phyloP scores from a whole-genome alignment of 2,113 vertebrate species.

The Bettongia penicillata region DNA sequence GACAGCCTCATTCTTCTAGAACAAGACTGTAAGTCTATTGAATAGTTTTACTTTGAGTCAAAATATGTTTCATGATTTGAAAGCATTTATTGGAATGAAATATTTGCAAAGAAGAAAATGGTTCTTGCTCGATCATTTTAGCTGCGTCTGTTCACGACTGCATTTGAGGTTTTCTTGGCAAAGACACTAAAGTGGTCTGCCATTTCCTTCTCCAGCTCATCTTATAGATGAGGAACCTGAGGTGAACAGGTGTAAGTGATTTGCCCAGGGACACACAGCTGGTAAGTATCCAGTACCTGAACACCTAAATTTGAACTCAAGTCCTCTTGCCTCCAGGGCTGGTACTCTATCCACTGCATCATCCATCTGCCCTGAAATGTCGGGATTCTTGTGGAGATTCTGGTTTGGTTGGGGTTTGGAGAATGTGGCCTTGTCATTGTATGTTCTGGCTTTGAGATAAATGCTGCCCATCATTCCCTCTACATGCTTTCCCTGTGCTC shows the following conservation, averaged over 20 bases:
- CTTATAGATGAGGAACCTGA: too few relatives aligned
- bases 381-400: background rate
- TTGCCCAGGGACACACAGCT: too few relatives aligned
- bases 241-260: too few relatives aligned
- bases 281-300: too few relatives aligned
- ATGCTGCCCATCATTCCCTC: too few relatives aligned
- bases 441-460: too few relatives aligned
- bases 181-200: too few relatives aligned
- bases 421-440: background rate
- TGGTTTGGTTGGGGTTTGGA: background rate
- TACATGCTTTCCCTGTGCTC: background rate
- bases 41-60: background rate
- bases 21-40: background rate
- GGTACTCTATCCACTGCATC: background rate
- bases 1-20: background rate
- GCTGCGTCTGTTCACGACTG: too few relatives aligned
- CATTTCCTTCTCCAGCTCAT: too few relatives aligned
- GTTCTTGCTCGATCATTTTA: too few relatives aligned
- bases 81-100: background rate
- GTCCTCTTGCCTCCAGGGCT: too few relatives aligned
- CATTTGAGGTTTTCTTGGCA: background rate
- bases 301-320: too few relatives aligned
- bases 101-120: background rate
- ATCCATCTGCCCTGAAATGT: constrained; percentile 30
- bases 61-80: background rate